Evolutionary conservation across 2,888 invertebrate genomes (phyloP), one percentile per base, ranked within the genome.

Genomic region (Venustoraphidia nigricollis): DNA sequence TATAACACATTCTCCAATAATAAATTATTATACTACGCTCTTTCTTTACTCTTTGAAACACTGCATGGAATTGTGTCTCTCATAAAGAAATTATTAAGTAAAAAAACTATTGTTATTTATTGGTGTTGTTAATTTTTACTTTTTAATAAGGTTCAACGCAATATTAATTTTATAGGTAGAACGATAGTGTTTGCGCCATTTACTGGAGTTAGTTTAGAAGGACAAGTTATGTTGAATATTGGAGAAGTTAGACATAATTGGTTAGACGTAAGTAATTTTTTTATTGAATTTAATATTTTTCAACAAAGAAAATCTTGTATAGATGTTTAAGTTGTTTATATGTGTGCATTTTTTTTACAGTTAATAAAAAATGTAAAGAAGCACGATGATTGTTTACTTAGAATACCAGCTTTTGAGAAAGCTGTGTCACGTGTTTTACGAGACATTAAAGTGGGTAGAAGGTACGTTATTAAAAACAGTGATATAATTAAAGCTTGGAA

Each of bases 211-310:
- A 90, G 86, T 62, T 71, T 93, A 44, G 88, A 92, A 59, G 94
- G 95, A 0, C 83, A 90, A 58, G 81, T 95, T 9, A 85, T 87
- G 71, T 74, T 95, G 1, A 92, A 86, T 61, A 92, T 89, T 55
- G 92, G 90, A 37, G 94, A 95, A 74, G 94, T 95, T 37, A 73
- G 92, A 50, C 82, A 88, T 60, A 91, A 90, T 68, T 95, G 95
- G 95, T 70, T 93, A 50, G 90, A 90, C 68, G 88, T 91, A 69
- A 77, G 80, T 10, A 39, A 27, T 17, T 40, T 13, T 39, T 5
- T 13, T 10, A 38, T 35, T 4, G 4, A 34, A 34, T 10, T 8
- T 39, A 36, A 47, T 39, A 13, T 9, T 45, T 50, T 42, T 13
- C 36, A 6, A 27, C 27, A 27, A 27, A 27, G 1, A 27, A 39